phyloP scores from a whole-genome alignment of 1,140 invertebrate genomes.

The Formica exsecta region DNA sequence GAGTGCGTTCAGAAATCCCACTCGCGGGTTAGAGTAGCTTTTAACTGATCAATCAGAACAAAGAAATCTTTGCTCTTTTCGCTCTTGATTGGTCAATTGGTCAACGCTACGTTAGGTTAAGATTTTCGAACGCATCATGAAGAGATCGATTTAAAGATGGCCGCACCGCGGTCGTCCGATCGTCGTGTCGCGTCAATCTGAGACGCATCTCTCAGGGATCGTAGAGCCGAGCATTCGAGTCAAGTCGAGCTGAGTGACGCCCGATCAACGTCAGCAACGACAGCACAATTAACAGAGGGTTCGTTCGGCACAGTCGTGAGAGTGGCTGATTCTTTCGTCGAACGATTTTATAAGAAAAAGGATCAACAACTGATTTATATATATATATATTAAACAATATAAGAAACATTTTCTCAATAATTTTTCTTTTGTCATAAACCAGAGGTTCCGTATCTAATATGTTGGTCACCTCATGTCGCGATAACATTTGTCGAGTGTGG shows the following conservation, averaged over 20 bases:
- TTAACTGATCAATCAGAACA: too few relatives aligned
- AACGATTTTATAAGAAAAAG: constrained; percentile 1
- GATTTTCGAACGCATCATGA: too few relatives aligned
- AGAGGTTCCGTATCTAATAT: constrained; percentile 98
- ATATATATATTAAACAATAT: constrained; percentile 9
- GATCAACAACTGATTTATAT: not conserved
- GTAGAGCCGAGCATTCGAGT: constrained; percentile 17
- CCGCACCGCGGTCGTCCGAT: constrained; percentile 80
- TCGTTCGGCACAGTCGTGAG: not conserved
- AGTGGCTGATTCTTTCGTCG: not conserved
- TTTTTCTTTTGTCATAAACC: constrained; percentile 65
- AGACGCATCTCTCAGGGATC: constrained; percentile 63
- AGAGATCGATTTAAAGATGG: constrained; percentile 84
- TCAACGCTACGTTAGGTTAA: not conserved
- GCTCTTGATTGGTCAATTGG: too few relatives aligned
- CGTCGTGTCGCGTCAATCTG: constrained; percentile 81
- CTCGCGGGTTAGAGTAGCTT: too few relatives aligned
- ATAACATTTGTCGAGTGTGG: constrained; percentile 99
- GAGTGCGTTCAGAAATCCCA: too few relatives aligned
- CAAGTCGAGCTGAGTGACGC: constrained; percentile 12
- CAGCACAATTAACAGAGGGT: too few relatives aligned
- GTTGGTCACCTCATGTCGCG: constrained; percentile 98
- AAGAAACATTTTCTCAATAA: constrained; percentile 27
- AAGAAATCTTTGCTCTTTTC: too few relatives aligned
- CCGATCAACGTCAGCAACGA: constrained; percentile 14